A percentile compares a stretch with the other conserved stretches of the same genome.
These are phyloP conservation scores for Oostethus manadensis DNA, from an alignment of 2,113 vertebrate species.

Conservation along the genomic window DNA sequence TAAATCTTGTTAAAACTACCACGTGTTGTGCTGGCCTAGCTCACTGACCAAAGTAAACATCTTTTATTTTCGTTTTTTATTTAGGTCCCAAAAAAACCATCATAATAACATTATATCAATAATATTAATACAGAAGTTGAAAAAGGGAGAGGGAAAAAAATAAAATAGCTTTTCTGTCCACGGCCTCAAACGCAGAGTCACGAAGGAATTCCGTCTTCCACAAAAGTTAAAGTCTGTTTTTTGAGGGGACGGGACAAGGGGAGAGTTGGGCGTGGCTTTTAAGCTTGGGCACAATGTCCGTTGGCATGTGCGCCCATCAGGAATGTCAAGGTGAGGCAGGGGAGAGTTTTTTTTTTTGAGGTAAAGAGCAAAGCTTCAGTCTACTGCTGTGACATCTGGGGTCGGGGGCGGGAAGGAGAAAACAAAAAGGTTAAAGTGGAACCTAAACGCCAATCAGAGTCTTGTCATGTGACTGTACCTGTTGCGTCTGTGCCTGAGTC, in stretches of 20 bases:
- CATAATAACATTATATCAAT: constrained; percentile 80
- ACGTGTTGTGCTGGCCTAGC: neutral
- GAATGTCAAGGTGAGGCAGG: constrained; percentile 71
- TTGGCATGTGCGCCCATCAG: constrained; percentile 71
- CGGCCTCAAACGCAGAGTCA: constrained; percentile 49
- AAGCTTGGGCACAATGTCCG: constrained; percentile 54
- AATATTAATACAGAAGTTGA: constrained; percentile 77
- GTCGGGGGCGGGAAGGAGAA: neutral
- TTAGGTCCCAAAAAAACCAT: constrained; percentile 78
- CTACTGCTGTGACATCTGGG: constrained; percentile 72
- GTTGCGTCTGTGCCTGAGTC: constrained; percentile 81
- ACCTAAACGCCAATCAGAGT: neutral
- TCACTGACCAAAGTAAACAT: neutral
- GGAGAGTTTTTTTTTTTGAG: constrained; percentile 47
- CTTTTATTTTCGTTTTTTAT: constrained; percentile 68
- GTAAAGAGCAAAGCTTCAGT: constrained; percentile 51
- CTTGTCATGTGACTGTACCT: constrained; percentile 64
- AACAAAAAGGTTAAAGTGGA: neutral
- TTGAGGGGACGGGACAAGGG: neutral
- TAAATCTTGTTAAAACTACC: neutral
- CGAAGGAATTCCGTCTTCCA: constrained; percentile 50
- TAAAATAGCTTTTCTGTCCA: constrained; percentile 71
- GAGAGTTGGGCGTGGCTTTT: constrained; percentile 62
- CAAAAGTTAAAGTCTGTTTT: constrained; percentile 62
- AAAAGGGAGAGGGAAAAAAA: constrained; percentile 63